Conservation (phyloP, 1,140 invertebrate species). For the Camponotus pennsylvanicus region DNA sequence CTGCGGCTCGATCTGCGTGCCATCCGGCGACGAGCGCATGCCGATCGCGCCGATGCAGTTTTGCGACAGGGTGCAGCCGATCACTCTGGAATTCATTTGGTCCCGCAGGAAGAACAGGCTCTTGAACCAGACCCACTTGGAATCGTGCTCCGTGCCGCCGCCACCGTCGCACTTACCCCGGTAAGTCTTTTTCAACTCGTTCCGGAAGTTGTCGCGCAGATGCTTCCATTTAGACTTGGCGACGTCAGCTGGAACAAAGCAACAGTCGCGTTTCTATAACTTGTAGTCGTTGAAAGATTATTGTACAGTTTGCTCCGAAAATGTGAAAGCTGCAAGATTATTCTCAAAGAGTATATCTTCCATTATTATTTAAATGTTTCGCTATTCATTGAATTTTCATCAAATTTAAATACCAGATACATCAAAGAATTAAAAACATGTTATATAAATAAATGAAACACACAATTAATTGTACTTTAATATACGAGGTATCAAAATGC, state of each 20-base stretch:
- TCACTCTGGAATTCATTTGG: slow-evolving; percentile 79
- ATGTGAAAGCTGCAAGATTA: background rate
- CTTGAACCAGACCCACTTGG: slow-evolving; percentile 81
- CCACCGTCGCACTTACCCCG: slow-evolving; percentile 75
- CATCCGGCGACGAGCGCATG: slow-evolving; percentile 73
- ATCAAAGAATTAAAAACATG: too few species aligned
- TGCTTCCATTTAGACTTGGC: slow-evolving; percentile 81
- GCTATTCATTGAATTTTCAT: background rate
- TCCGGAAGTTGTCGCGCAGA: slow-evolving; percentile 78
- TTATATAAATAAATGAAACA: too few species aligned
- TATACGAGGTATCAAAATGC: too few species aligned
- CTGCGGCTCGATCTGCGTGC: slow-evolving; percentile 78
- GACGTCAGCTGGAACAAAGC: slow-evolving; percentile 75
- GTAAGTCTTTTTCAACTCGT: slow-evolving; percentile 79
- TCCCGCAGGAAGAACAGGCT: slow-evolving; percentile 77
- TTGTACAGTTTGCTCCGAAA: background rate
- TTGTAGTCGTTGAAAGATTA: background rate
- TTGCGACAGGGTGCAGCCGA: slow-evolving; percentile 74
- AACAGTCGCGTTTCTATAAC: background rate
- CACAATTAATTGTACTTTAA: too few species aligned
- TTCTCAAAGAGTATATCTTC: background rate
- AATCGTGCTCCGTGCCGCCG: slow-evolving; percentile 75
- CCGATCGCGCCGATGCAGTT: slow-evolving; percentile 62
- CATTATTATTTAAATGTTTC: background rate
- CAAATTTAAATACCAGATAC: background rate